Conservation (phyloP, 2,797 vertebrate genomes). For the Darevskia nairensis region DNA sequence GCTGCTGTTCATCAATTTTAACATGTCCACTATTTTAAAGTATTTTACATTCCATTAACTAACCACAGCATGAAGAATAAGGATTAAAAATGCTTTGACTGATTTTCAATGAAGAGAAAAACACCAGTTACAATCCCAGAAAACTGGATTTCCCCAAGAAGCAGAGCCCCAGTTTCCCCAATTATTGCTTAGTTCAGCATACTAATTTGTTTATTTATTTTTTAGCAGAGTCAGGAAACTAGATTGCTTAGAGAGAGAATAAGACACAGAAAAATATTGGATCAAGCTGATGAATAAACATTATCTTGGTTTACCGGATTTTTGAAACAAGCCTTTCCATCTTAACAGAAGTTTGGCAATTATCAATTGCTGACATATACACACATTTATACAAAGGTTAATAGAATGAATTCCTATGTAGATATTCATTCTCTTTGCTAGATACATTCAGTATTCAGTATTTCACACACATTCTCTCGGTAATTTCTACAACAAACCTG, state of each 20-base stretch:
- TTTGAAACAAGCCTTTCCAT: conserved; percentile 11
- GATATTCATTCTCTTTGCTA: conserved; percentile 12
- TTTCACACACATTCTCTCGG: no score
- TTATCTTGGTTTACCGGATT: conserved; percentile 40
- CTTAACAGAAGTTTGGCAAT: background rate
- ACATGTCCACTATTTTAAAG: conserved; percentile 57
- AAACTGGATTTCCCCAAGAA: background rate
- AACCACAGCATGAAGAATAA: conserved; percentile 47
- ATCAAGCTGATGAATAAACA: conserved; percentile 61
- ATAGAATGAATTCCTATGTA: conserved; percentile 9
- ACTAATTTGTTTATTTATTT: conserved; percentile 56
- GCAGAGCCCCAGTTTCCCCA: background rate
- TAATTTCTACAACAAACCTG: background rate
- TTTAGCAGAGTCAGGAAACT: conserved; percentile 73
- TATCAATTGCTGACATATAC: background rate
- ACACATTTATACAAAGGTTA: background rate
- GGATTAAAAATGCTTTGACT: conserved; percentile 46
- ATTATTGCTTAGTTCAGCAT: background rate
- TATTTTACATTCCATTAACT: conserved; percentile 63
- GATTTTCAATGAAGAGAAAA: conserved; percentile 52
- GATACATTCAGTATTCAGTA: no score
- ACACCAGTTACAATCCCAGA: conserved; percentile 32
- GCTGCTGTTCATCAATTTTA: conserved; percentile 60
- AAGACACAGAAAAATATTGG: conserved; percentile 65
- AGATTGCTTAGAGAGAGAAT: conserved; percentile 68